Base-by-base conservation (phyloP, 2,113 vertebrate species). In the Mesocricetus auratus region DNA sequence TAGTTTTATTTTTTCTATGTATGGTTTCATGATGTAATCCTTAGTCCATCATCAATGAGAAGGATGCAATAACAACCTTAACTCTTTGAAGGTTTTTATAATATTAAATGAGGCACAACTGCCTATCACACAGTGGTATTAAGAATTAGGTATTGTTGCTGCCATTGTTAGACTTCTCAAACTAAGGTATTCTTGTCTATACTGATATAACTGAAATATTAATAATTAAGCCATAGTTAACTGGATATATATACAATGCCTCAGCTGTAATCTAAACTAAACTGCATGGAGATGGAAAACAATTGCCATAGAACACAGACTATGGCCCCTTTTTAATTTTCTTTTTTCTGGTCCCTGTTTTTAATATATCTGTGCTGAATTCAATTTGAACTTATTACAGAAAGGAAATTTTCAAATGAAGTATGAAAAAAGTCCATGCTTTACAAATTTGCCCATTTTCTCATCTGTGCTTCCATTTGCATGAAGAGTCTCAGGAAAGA, bases 351-450 rank as follows among this genome's bases (percentile, higher is more conserved):
- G 93, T 77, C 16, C 1, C 89, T 88, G 62, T 71, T 95, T 96
- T 89, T 89, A 97, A 93, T 78, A 94, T 39, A 26, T 82, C 39
- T 85, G 60, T 60, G 64, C 45, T 94, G 68, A 95, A 94, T 96
- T 95, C 78, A 95, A 94, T 86, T 97, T 96, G 89, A 82, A 89
- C 17, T 71, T 42, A 95, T 73, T 93, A 86, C 95, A 96, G 22
- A 85, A 92, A 96, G 66, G 47, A 96, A 85, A 94, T 85, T 90
- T 96, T 89, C 39, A 90, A 95, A 79, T 87, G 47, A 91, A 86
- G 39, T 91, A 95, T 89, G 78, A 97, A 97, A 96, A 91, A 8
- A 36, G 36, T 56, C 64, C 73, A 91, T 68, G 33, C 39, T 95
- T 90, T 62, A 90, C 69, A 94, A 42, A 93, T 94, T 90, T 81